phyloP scores from a whole-genome alignment of 2,888 invertebrate species.

The Drosophila barbarae region DNA sequence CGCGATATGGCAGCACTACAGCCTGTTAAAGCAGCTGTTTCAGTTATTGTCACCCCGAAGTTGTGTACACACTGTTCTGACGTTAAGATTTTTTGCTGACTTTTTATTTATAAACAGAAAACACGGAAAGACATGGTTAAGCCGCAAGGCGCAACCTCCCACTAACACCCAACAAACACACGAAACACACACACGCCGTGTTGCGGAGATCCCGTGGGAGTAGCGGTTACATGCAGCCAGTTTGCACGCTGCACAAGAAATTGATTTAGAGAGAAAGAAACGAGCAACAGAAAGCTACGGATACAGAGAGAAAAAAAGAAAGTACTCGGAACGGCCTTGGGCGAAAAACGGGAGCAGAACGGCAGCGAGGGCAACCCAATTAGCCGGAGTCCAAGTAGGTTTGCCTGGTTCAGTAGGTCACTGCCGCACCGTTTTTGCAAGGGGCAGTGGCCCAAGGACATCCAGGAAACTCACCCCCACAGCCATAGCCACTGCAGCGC shows the following conservation, averaged over 20 bases:
- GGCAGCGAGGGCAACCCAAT: slow-evolving; percentile 41
- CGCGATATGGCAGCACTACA: slow-evolving; percentile 1
- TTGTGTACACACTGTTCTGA: slow-evolving; percentile 39
- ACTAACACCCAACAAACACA: slow-evolving; percentile 17
- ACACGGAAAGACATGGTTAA: slow-evolving; percentile 30
- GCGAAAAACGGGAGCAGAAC: slow-evolving; percentile 25
- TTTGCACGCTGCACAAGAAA: slow-evolving; percentile 29
- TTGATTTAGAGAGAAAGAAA: slow-evolving; percentile 30
- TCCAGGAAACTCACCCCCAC: slow-evolving; percentile 20
- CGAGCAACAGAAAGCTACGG: slow-evolving; percentile 13
- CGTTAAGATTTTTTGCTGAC: slow-evolving; percentile 32
- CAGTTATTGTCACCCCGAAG: slow-evolving; percentile 21
- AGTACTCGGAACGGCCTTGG: slow-evolving; percentile 63
- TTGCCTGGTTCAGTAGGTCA: slow-evolving; percentile 42
- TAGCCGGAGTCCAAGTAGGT: slow-evolving; percentile 21
- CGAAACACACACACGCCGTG: slow-evolving; percentile 13
- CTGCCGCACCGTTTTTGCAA: slow-evolving; percentile 38
- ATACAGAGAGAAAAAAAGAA: slow-evolving; percentile 55
- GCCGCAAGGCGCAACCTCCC: slow-evolving; percentile 17
- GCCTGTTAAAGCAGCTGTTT: slow-evolving; percentile 32
- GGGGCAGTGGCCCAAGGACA: slow-evolving; percentile 46
- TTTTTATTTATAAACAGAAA: slow-evolving; percentile 41
- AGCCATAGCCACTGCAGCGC: slow-evolving; percentile 2
- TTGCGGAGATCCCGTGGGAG: slow-evolving; percentile 9
- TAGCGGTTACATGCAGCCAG: slow-evolving; percentile 6